These are phyloP conservation scores for Caloenas nicobarica DNA, from an alignment of 2,113 vertebrate species.

Conservation along the genomic window DNA sequence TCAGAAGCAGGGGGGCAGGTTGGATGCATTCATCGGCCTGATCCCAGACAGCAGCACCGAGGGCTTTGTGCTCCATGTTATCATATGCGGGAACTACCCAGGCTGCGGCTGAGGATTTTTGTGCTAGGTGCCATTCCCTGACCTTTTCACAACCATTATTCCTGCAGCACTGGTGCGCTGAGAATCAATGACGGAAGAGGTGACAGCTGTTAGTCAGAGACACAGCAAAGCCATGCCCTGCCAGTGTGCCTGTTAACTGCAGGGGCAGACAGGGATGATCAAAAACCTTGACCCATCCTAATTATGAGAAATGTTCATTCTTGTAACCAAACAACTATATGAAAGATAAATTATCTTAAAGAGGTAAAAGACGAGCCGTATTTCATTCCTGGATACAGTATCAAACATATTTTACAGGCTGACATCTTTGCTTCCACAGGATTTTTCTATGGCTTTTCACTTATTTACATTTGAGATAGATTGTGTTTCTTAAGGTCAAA, in stretches of 20 bases:
- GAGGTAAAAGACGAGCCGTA: neutral
- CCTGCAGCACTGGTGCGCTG: accelerated
- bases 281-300: neutral
- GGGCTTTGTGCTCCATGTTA: accelerated
- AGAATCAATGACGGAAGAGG: neutral
- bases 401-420: neutral
- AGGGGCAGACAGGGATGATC: neutral
- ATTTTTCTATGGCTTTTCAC: neutral
- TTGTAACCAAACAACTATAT: neutral
- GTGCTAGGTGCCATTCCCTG: accelerated
- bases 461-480: conserved; percentile 1
- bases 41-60: neutral
- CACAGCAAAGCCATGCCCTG: neutral
- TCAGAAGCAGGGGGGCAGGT: neutral
- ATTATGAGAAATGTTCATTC: neutral
- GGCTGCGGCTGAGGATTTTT: accelerated
- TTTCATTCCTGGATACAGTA: neutral
- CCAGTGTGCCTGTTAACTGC: neutral
- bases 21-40: too few species aligned
- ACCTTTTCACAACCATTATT: neutral
- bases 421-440: neutral
- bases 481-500: conserved; percentile 47
- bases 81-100: accelerated
- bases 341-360: neutral
- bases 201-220: neutral